phyloP scores from a whole-genome alignment of 2,888 invertebrate species.

The Conus canariensis region DNA sequence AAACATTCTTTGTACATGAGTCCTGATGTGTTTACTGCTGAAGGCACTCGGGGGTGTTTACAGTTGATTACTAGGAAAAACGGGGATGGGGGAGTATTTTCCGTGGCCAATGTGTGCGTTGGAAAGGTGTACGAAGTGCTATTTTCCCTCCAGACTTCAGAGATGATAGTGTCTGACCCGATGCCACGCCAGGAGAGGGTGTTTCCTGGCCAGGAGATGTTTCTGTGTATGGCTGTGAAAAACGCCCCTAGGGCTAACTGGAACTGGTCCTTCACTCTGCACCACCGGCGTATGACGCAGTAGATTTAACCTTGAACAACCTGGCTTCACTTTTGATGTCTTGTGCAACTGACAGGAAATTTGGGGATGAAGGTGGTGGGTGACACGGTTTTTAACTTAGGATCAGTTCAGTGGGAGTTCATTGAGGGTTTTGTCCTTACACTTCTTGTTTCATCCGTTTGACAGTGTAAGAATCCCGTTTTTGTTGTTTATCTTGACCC shows the following conservation, averaged over 20 bases:
- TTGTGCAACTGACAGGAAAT: too few species aligned
- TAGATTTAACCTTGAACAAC: neutral
- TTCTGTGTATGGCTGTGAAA: slow-evolving; percentile 37
- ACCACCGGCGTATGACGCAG: neutral
- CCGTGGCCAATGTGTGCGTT: slow-evolving; percentile 53
- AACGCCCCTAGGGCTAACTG: slow-evolving; percentile 25
- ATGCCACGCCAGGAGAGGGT: slow-evolving; percentile 28
- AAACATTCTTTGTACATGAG: slow-evolving; percentile 18
- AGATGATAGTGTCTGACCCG: slow-evolving; percentile 31
- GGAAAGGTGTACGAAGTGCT: slow-evolving; percentile 11
- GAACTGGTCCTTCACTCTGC: slow-evolving; percentile 36
- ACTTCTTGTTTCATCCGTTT: too few species aligned
- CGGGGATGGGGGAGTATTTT: slow-evolving; percentile 53
- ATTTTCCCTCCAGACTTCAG: slow-evolving; percentile 22
- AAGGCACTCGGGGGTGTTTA: slow-evolving; percentile 50
- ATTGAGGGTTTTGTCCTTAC: too few species aligned
- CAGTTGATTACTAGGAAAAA: slow-evolving; percentile 50
- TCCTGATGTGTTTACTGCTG: slow-evolving; percentile 28
- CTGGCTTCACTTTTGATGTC: too few species aligned
- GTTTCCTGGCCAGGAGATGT: slow-evolving; percentile 38
- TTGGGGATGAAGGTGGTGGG: neutral
- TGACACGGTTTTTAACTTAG: too few species aligned
- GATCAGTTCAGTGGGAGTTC: too few species aligned
- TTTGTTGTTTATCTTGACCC: too few species aligned
- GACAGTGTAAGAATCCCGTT: too few species aligned